phyloP scores from a whole-genome alignment of 2,797 vertebrate species.

The Psittacula derbiana region DNA sequence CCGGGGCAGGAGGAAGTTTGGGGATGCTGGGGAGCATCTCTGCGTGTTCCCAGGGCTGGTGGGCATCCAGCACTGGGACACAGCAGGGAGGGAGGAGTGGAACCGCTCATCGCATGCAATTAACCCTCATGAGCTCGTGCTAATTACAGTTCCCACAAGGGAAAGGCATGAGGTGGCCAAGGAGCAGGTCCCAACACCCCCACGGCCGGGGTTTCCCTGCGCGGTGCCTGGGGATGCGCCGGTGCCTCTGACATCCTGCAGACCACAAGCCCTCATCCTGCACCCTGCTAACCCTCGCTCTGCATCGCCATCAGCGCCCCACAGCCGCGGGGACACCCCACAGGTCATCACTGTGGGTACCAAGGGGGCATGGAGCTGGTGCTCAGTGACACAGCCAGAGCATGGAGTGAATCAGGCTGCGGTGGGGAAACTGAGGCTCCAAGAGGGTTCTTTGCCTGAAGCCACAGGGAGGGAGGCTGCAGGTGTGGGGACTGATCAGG shows the following conservation, averaged over 20 bases:
- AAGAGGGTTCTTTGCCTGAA: accelerated
- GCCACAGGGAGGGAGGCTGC: accelerated
- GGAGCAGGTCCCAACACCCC: accelerated
- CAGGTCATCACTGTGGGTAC: accelerated
- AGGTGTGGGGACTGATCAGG: not conserved
- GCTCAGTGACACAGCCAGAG: accelerated
- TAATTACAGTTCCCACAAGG: not conserved
- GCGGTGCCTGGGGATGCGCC: not conserved
- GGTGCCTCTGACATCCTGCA: not conserved
- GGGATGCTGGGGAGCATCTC: not conserved
- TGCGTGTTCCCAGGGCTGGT: accelerated
- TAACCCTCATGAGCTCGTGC: not conserved
- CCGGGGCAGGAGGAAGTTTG: not conserved
- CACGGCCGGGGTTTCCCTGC: accelerated
- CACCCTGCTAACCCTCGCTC: not conserved
- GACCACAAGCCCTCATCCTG: not conserved
- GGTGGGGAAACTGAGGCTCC: not conserved
- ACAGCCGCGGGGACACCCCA: not conserved
- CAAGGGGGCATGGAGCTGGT: accelerated
- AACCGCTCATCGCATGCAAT: not conserved
- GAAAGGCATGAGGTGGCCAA: not conserved
- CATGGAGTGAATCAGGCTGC: not conserved
- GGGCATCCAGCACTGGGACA: not conserved
- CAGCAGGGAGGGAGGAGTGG: not conserved
- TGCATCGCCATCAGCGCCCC: not conserved